A percentile compares a stretch with the other conserved stretches of the same genome.
These are phyloP conservation scores for Coelopa frigida DNA, from an alignment of 1,140 invertebrate species.

Conservation along the genomic window DNA sequence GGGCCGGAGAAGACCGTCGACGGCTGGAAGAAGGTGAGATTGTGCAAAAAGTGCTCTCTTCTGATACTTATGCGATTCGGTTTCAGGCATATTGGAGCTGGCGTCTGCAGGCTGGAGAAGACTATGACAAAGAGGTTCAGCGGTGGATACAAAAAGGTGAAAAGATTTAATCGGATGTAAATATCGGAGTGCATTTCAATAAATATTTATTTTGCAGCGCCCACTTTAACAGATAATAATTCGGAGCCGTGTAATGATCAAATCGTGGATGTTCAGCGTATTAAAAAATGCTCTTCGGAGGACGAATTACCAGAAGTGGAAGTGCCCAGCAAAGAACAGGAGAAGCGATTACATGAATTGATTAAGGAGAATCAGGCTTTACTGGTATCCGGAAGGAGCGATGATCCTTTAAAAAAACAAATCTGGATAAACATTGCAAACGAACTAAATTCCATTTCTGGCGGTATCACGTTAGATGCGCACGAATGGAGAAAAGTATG, in stretches of 20 bases:
- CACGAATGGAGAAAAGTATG: slow-evolving; percentile 7
- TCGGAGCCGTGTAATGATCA: too few relatives aligned
- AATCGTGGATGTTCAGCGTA: too few relatives aligned
- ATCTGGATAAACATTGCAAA: slow-evolving; percentile 10
- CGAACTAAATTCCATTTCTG: slow-evolving; percentile 3
- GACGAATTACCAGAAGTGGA: neutral
- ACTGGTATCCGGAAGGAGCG: neutral
- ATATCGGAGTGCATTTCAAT: neutral
- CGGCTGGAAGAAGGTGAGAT: slow-evolving; percentile 8
- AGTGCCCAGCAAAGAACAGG: neutral
- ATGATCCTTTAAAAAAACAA: slow-evolving; percentile 7
- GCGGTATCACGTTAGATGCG: neutral
- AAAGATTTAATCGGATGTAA: neutral
- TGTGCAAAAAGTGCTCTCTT: neutral
- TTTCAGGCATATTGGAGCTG: slow-evolving; percentile 3
- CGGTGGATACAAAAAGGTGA: slow-evolving; percentile 6
- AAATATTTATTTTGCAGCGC: neutral
- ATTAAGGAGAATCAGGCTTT: neutral
- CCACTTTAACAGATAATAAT: too few relatives aligned
- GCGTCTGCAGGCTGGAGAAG: slow-evolving; percentile 3
- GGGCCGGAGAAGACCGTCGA: slow-evolving; percentile 6
- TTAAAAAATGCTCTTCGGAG: slow-evolving; percentile 4
- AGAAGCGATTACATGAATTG: neutral
- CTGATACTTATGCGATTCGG: neutral
- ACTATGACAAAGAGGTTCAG: neutral